Conservation (phyloP, 2,888 invertebrate genomes). For the Lathronympha strigana region DNA sequence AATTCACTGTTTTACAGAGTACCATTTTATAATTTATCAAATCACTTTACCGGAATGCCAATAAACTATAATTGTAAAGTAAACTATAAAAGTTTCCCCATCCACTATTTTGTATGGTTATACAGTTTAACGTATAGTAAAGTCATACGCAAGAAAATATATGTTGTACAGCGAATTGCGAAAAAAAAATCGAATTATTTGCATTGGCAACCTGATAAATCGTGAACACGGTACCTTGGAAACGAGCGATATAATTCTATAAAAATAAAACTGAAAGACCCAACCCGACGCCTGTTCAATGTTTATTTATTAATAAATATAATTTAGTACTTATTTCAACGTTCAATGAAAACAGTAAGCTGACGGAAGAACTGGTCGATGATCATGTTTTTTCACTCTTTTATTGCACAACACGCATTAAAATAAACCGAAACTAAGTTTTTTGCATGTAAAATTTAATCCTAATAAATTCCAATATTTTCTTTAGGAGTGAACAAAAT, state of each 20-base stretch:
- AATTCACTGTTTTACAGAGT: neutral
- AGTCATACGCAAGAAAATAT: too few species aligned
- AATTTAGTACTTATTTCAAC: constrained; percentile 17
- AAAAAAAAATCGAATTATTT: too few species aligned
- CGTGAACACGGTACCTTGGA: neutral
- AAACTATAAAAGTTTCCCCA: too few species aligned
- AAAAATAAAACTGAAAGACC: constrained; percentile 73
- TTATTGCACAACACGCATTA: constrained; percentile 11
- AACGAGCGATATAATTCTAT: constrained; percentile 51
- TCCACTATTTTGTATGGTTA: neutral
- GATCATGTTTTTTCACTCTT: neutral
- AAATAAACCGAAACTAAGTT: too few species aligned
- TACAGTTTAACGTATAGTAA: neutral
- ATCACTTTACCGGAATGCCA: too few species aligned
- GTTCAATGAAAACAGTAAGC: neutral
- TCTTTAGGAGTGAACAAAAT: too few species aligned
- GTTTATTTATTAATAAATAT: constrained; percentile 26
- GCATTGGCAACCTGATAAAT: neutral
- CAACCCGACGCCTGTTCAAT: constrained; percentile 63
- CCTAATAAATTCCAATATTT: too few species aligned
- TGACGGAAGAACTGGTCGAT: constrained; percentile 1
- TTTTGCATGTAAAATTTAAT: too few species aligned
- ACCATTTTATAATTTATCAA: too few species aligned
- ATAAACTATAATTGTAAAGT: too few species aligned
- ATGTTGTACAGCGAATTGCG: too few species aligned